phyloP scores from a whole-genome alignment of 92 coral and sea anemone species.

The Pocillopora grandis region DNA sequence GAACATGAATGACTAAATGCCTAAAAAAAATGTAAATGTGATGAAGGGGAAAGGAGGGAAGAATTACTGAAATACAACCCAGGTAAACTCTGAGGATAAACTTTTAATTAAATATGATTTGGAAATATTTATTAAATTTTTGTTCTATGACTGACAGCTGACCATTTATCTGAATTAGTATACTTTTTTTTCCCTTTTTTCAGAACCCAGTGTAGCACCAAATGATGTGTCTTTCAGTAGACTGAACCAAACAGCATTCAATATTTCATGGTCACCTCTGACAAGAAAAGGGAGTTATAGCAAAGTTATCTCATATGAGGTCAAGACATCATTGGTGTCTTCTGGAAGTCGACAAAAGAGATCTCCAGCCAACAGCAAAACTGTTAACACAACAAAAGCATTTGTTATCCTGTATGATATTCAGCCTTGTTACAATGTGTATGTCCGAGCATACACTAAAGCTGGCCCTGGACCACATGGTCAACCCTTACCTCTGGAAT shows the following conservation, averaged over 20 bases:
- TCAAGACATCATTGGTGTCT: background rate
- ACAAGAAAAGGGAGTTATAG: constrained; percentile 16
- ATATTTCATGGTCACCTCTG: constrained; percentile 24
- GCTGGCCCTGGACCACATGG: constrained; percentile 22
- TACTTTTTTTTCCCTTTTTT: background rate
- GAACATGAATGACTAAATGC: background rate
- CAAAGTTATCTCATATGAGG: constrained; percentile 11
- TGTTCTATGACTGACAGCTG: too few relatives aligned
- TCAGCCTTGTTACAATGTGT: background rate
- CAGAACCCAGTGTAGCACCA: constrained; percentile 22
- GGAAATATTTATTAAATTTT: too few relatives aligned
- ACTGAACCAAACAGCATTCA: constrained; percentile 19
- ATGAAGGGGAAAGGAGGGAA: too few relatives aligned
- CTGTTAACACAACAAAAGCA: background rate
- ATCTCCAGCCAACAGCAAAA: background rate
- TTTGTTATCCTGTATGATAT: constrained; percentile 4
- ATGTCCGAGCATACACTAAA: constrained; percentile 4
- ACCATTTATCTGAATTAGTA: background rate
- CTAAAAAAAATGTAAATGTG: background rate
- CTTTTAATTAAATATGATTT: too few relatives aligned
- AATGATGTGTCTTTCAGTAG: background rate
- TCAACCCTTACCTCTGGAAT: background rate
- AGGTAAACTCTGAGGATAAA: too few relatives aligned
- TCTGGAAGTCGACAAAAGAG: background rate
- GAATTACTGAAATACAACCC: too few relatives aligned